Evolutionary conservation across 2,888 invertebrate species (phyloP).

Genomic region (Dinocampus coccinellae): DNA sequence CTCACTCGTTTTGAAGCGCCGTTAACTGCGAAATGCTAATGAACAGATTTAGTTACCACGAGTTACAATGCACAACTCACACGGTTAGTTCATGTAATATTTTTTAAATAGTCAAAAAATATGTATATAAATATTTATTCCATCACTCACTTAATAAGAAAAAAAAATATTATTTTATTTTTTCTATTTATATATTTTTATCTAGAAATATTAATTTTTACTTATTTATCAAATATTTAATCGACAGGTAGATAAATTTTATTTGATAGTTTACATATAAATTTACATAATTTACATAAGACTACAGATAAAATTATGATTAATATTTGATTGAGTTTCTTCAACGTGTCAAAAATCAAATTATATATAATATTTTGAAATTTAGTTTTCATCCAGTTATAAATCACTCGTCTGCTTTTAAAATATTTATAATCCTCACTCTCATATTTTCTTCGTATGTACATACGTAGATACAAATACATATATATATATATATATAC

Average conservation of each 20-base stretch:
- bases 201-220: too few relatives aligned
- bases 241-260: neutral
- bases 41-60: constrained; percentile 50
- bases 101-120: too few relatives aligned
- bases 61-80: constrained; percentile 24
- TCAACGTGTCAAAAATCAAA: neutral
- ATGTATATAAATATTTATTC: constrained; percentile 26
- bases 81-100: constrained; percentile 21
- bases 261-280: neutral
- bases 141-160: too few relatives aligned
- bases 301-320: neutral
- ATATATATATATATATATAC: neutral
- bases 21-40: constrained; percentile 56
- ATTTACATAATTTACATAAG: neutral
- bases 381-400: neutral
- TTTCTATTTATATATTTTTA: too few relatives aligned
- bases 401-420: neutral
- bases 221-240: neutral
- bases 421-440: neutral
- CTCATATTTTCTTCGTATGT: neutral
- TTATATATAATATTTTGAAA: neutral
- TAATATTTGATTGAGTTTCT: neutral
- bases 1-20: constrained; percentile 46
- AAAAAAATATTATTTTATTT: too few relatives aligned
- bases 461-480: neutral